These are phyloP conservation scores for Echeneis naucrates DNA, from an alignment of 2,797 vertebrate genomes.

Conservation along the genomic window DNA sequence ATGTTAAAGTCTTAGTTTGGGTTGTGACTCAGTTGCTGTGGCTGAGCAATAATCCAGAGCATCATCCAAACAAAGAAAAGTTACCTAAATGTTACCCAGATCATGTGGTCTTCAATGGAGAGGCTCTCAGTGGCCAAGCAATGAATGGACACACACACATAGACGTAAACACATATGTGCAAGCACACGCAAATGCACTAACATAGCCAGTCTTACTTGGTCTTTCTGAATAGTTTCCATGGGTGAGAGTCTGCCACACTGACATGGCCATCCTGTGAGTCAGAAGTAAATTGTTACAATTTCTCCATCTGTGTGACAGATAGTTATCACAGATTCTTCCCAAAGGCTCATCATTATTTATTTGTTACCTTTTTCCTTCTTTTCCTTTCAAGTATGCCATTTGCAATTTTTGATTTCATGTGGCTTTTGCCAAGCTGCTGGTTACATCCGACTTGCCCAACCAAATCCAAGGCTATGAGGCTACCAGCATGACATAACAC, in stretches of 20 bases:
- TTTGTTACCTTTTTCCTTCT: conserved; percentile 53
- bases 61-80: conserved; percentile 24
- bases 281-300: conserved; percentile 70
- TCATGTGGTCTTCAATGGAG: conserved; percentile 23
- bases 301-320: conserved; percentile 71
- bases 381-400: conserved; percentile 56
- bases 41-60: conserved; percentile 16
- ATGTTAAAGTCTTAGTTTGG: conserved; percentile 14
- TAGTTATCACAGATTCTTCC: conserved; percentile 65
- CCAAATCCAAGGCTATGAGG: conserved; percentile 36
- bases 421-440: conserved; percentile 47
- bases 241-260: conserved; percentile 57
- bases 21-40: conserved; percentile 13
- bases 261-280: conserved; percentile 69
- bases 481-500: conserved; percentile 35
- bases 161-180: conserved; percentile 21
- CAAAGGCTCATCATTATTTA: conserved; percentile 59
- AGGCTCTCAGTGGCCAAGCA: conserved; percentile 6
- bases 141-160: conserved; percentile 9
- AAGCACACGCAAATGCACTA: conserved; percentile 24
- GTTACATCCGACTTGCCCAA: conserved; percentile 40
- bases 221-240: conserved; percentile 80
- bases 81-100: conserved; percentile 24
- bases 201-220: conserved; percentile 47
- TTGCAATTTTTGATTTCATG: conserved; percentile 36